These are phyloP conservation scores for Melanargia galathea DNA, from an alignment of 2,888 invertebrate species.

Conservation along the genomic window DNA sequence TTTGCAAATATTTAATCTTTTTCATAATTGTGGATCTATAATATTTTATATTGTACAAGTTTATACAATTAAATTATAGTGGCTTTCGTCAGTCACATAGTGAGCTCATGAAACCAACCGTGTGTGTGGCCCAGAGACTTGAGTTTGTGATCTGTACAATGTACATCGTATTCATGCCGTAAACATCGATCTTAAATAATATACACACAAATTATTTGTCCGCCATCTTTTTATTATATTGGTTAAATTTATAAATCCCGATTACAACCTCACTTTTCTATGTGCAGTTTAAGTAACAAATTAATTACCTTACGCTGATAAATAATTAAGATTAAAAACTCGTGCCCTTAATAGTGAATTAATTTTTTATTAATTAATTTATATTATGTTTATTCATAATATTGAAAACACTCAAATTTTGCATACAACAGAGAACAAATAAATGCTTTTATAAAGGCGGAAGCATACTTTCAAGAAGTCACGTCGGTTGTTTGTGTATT, in stretches of 20 bases:
- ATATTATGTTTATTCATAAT: constrained; percentile 48
- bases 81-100: constrained; percentile 61
- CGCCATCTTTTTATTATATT: constrained; percentile 59
- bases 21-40: constrained; percentile 83
- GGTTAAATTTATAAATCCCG: constrained; percentile 66
- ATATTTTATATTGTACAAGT: constrained; percentile 82
- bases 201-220: constrained; percentile 81
- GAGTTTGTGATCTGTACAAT: constrained; percentile 72
- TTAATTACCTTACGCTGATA: constrained; percentile 54
- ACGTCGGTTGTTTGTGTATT: too few species aligned
- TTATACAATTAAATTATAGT: constrained; percentile 75
- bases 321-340: constrained; percentile 63
- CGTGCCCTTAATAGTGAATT: constrained; percentile 71
- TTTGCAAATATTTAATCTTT: constrained; percentile 84
- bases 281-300: constrained; percentile 76
- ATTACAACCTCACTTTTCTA: constrained; percentile 80
- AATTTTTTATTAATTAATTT: constrained; percentile 57
- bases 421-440: constrained; percentile 42
- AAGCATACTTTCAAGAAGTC: background rate
- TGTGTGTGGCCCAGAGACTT: constrained; percentile 48
- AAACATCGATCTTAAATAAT: constrained; percentile 73
- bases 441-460: constrained; percentile 29
- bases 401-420: constrained; percentile 53
- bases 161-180: constrained; percentile 64
- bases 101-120: constrained; percentile 64